Percentiles rank a stretch among this genome's conserved stretches.
phyloP scores from a whole-genome alignment of 1,140 invertebrate genomes.

The Leptopilina boulardi region DNA sequence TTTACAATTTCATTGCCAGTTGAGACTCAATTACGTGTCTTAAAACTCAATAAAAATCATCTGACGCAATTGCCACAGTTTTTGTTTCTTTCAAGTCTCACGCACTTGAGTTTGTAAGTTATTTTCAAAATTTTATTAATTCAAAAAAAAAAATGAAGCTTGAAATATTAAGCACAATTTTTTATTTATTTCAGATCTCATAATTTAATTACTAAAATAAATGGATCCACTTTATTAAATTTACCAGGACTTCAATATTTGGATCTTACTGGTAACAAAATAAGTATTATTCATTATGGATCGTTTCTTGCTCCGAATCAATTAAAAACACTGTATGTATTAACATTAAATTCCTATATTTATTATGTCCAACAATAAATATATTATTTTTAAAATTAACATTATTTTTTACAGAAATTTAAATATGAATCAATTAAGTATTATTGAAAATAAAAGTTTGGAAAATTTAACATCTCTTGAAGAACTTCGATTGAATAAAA shows the following conservation, averaged over 20 bases:
- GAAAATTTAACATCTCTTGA: constrained; percentile 84
- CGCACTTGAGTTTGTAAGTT: constrained; percentile 70
- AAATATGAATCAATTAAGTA: constrained; percentile 85
- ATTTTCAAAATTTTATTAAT: constrained; percentile 50
- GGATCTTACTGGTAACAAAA: constrained; percentile 81
- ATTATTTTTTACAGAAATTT: constrained; percentile 79
- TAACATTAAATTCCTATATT: constrained; percentile 42
- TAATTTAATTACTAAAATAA: constrained; percentile 81
- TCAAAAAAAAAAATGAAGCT: no score
- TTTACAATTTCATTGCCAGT: constrained; percentile 67
- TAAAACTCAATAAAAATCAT: constrained; percentile 71
- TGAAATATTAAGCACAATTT: no score
- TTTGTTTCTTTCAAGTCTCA: constrained; percentile 62
- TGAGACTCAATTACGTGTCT: constrained; percentile 72
- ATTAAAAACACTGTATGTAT: constrained; percentile 75
- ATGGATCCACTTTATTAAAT: constrained; percentile 78
- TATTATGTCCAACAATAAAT: constrained; percentile 41
- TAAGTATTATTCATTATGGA: constrained; percentile 76
- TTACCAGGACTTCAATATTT: constrained; percentile 79
- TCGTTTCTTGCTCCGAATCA: constrained; percentile 74
- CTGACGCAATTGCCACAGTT: constrained; percentile 67
- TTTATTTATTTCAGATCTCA: constrained; percentile 76
- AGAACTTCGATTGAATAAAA: constrained; percentile 88
- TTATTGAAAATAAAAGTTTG: constrained; percentile 82
- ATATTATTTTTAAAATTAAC: constrained; percentile 50